phyloP scores from a whole-genome alignment of 2,888 invertebrate genomes.

The Apantesis nais region DNA sequence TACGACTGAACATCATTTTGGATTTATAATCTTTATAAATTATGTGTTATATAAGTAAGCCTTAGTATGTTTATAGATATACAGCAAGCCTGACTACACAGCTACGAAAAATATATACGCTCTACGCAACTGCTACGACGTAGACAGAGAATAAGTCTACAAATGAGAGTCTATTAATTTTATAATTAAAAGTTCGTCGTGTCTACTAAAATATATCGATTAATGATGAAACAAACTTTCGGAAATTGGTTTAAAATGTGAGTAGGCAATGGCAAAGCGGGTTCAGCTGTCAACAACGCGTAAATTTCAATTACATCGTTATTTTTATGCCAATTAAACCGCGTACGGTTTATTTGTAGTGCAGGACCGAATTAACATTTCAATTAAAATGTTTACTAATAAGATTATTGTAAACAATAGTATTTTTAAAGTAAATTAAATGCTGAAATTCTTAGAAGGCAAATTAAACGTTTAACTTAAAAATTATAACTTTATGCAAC shows the following conservation, averaged over 20 bases:
- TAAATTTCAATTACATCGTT: slow-evolving; percentile 76
- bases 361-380: slow-evolving; percentile 52
- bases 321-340: slow-evolving; percentile 82
- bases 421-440: slow-evolving; percentile 23
- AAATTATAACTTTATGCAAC: too few species aligned
- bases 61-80: not conserved
- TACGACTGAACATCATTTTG: not conserved
- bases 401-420: slow-evolving; percentile 38
- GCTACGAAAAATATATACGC: not conserved
- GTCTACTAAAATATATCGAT: slow-evolving; percentile 1
- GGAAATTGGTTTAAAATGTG: slow-evolving; percentile 28
- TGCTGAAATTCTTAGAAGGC: slow-evolving; percentile 19
- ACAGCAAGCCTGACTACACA: not conserved
- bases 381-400: slow-evolving; percentile 47
- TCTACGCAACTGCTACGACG: not conserved
- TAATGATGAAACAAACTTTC: slow-evolving; percentile 19
- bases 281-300: slow-evolving; percentile 54
- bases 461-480: slow-evolving; percentile 12
- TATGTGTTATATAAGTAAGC: not conserved
- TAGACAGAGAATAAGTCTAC: not conserved
- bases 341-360: slow-evolving; percentile 64
- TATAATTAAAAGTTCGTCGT: not conserved
- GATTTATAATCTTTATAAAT: not conserved
- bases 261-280: slow-evolving; percentile 21
- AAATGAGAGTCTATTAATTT: not conserved